phyloP scores from a whole-genome alignment of 2,113 vertebrate species.

The Strix uralensis region DNA sequence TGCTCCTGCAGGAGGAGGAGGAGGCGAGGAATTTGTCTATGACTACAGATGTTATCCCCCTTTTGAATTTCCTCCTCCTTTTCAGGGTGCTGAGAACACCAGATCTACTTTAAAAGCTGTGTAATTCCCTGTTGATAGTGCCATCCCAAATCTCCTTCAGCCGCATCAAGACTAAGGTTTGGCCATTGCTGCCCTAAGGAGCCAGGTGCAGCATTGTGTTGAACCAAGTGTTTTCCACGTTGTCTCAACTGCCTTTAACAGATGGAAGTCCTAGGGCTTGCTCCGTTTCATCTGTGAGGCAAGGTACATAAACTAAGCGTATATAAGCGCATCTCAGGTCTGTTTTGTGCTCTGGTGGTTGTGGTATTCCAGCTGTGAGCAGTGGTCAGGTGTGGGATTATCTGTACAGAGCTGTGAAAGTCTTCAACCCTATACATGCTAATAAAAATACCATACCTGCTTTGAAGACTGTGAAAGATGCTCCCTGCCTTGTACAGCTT shows the following conservation, averaged over 20 bases:
- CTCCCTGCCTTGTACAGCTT: neutral
- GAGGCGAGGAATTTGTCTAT: neutral
- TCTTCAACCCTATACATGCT: neutral
- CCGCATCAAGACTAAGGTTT: neutral
- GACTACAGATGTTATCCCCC: neutral
- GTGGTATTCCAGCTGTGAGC: neutral
- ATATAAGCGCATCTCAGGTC: neutral
- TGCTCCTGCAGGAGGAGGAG: neutral
- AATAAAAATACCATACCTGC: neutral
- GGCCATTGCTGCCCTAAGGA: neutral
- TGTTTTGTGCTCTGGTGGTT: neutral
- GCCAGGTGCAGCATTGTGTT: neutral
- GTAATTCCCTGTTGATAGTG: neutral
- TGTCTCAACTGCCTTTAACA: neutral
- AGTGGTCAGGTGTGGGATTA: neutral
- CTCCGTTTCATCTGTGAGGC: neutral
- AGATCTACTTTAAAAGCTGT: neutral
- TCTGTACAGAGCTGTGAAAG: neutral
- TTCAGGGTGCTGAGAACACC: neutral
- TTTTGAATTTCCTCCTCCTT: neutral
- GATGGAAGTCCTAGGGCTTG: neutral
- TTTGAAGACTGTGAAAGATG: neutral
- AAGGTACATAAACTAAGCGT: neutral
- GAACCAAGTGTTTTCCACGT: neutral
- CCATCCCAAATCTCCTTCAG: neutral